These are phyloP conservation scores for Anas platyrhynchos DNA, from an alignment of 2,113 vertebrate species.

Conservation along the genomic window DNA sequence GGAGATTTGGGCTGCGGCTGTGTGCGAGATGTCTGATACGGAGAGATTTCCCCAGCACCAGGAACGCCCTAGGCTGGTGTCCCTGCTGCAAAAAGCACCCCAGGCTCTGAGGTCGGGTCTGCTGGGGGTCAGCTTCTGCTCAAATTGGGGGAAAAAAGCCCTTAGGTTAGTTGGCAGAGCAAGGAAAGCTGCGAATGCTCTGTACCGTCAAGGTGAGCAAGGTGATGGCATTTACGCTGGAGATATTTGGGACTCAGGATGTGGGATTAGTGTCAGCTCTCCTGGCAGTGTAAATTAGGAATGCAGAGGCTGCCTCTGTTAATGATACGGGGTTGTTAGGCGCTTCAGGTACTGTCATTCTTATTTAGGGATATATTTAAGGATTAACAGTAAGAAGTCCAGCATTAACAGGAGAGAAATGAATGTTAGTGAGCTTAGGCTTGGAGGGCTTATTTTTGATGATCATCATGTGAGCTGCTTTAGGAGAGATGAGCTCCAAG, in stretches of 20 bases:
- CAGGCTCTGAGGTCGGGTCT: background rate
- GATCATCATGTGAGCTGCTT: conserved; percentile 64
- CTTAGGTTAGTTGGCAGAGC: conserved; percentile 21
- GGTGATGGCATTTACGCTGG: conserved; percentile 38
- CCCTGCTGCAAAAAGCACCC: background rate
- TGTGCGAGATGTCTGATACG: too few species aligned
- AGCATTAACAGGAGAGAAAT: conserved; percentile 60
- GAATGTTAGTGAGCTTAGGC: conserved; percentile 65
- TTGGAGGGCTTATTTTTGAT: conserved; percentile 69
- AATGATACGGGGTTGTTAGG: conserved; percentile 53
- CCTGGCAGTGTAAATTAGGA: conserved; percentile 56
- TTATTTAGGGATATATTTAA: conserved; percentile 69
- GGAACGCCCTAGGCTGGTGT: background rate
- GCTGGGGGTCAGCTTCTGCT: too few species aligned
- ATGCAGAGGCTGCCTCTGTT: conserved; percentile 66
- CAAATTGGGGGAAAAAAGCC: background rate
- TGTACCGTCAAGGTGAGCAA: conserved; percentile 55
- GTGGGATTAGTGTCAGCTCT: conserved; percentile 69
- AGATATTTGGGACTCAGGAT: conserved; percentile 26
- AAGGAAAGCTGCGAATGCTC: conserved; percentile 30
- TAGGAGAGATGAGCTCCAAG: conserved; percentile 55
- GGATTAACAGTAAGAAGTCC: conserved; percentile 71
- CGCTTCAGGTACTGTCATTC: conserved; percentile 67
- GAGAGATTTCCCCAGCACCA: background rate
- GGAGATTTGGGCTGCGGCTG: background rate